Evolutionary conservation across 1,140 invertebrate genomes (phyloP).

Genomic region (Diuraphis noxia): DNA sequence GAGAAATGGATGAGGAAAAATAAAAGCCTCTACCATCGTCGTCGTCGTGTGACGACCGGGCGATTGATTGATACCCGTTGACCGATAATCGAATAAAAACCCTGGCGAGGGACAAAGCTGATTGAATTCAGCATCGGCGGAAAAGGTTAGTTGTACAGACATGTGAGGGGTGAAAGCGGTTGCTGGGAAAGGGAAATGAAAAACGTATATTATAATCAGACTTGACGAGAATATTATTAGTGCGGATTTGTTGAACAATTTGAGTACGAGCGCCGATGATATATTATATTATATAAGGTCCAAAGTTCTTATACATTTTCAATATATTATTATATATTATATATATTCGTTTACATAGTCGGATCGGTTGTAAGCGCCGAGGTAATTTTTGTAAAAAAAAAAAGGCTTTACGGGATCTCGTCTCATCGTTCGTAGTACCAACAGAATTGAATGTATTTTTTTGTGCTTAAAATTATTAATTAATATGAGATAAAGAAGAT

Average conservation of each 20-base stretch:
- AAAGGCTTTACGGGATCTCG: not conserved
- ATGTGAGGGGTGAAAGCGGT: not conserved
- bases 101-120: not conserved
- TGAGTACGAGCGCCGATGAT: not conserved
- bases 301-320: not conserved
- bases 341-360: not conserved
- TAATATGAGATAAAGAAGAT: not conserved
- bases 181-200: not conserved
- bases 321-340: not conserved
- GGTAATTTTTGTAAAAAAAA: not conserved
- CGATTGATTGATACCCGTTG: constrained; percentile 7
- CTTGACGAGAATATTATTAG: not conserved
- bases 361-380: not conserved
- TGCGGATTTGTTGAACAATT: not conserved
- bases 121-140: not conserved
- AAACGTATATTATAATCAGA: not conserved
- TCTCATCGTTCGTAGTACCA: not conserved
- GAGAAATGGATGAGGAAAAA: not conserved
- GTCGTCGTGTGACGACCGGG: not conserved
- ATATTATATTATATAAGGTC: not conserved
- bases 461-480: not conserved
- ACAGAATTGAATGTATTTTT: not conserved
- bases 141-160: not conserved
- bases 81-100: constrained; percentile 25
- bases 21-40: not conserved